Evolutionary conservation across 2,888 invertebrate genomes (phyloP), one percentile per base, ranked within the genome.

Genomic region (Sericinus montela): DNA sequence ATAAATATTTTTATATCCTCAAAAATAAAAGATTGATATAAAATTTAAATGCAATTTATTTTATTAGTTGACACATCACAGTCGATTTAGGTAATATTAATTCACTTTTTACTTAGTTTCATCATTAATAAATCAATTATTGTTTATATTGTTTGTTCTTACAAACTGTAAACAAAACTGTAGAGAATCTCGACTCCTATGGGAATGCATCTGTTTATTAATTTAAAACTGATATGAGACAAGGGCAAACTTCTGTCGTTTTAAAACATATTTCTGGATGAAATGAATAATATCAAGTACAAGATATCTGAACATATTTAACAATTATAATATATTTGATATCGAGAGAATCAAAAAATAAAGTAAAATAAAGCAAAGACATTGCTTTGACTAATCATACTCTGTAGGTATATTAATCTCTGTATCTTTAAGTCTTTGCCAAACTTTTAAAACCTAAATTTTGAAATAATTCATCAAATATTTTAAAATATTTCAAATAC

Each of bases 351-450:
- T 13, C 28, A 32, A 37, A 30, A n/a, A n/a, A 30, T 30, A n/a
- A 25, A 6, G 9, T 11, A 30, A 39, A 48, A 43, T 44, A 30
- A 39, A 38, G 3, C 28, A 19, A 15, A 9, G 23, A 40, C 15
- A 16, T 10, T 9, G 28, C 25, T 36, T 46, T 44, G 48, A 35
- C 43, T 43, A 48, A 48, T 44, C 43, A 44, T 44, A 28, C 32
- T 48, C 30, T 19, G 19, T 2, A 19, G 2, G 3, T 19, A 3
- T 19, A 19, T 19, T 5, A 5, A 19, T 19, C 19, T 19, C 19
- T 19, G 5, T 5, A 19, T 19, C 19, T 3, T 19, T 19, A 19
- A 19, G 5, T 19, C 19, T 19, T 5, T 19, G 5, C 19, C 19
- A 19, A 19, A 19, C 2, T 3, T 19, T 19, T 2, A 19, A 5